Evolutionary conservation across 2,888 invertebrate species (phyloP), one percentile per base, ranked within the genome.

Genomic region (Ischnus inquisitorius): DNA sequence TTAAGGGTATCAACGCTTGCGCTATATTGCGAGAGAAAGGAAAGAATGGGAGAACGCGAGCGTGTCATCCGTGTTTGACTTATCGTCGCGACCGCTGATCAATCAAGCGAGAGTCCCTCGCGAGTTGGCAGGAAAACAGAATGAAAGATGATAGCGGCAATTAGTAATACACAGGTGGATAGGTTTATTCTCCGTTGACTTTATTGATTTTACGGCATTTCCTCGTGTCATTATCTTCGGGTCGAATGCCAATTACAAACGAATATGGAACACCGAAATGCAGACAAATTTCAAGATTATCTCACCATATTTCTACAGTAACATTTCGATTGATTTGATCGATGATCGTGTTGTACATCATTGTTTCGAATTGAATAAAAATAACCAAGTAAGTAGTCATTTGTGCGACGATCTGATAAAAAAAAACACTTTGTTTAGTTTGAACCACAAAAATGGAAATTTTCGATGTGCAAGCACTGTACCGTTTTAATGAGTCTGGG

Each of bases 401-500:
- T 2, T 87, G 83, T 6, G 85, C 80, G 16, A 87, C 25, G 43
- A 90, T 78, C 90, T 90, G 67, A 62, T 8, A 72, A 76, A 71
- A 57, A 82, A 65, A 84, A n/a, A 19, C 57, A 65, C 28, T 25
- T 48, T 41, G 46, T 5, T 25, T 19, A n/a, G 14, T 12, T 14
- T 8, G 14, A 46, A 46, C 3, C 12, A 46, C 12, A 10, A 8
- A n/a, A 46, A 12, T 3, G 46, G 12, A 46, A 8, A n/a, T 22
- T 71, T 51, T 48, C 19, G n/a, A 67, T 22, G 16, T 48, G n/a
- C n/a, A 39, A 60, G 48, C 5, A 2, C 28, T 5, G 46, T 78
- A 92, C 91, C 84, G 89, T 88, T 79, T 90, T 89, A 14, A 92
- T 83, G 2, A 92, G 80, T 79, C 80, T 88, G 14, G 89, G 89